Evolutionary conservation across 2,797 vertebrate species (phyloP), one percentile per base, ranked within the genome.

Genomic region (Triplophysa bombifrons): DNA sequence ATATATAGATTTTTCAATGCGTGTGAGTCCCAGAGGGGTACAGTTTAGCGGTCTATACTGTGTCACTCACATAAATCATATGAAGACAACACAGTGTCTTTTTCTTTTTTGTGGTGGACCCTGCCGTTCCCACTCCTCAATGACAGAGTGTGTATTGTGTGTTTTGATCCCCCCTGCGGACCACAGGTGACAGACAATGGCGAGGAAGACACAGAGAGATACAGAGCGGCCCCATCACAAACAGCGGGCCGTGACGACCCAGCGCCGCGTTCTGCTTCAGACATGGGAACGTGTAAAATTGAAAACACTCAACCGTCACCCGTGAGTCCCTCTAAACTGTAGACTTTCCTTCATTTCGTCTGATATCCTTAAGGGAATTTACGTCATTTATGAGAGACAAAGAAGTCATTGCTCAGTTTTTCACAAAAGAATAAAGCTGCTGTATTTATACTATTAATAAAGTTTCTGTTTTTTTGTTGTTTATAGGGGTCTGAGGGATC

Each of bases 211-310:
- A 86, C 84, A 67, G 81, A 85, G 77, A 79, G 27, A 72, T 70
- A 78, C 68, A 70, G 82, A 27, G 92, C 85, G 87, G 91, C 90
- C 80, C 85, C 84, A 6, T 69, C 74, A 78, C 82, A 90, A 85
- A 85, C 84, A 58, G 89, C 91, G 69, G 91, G 88, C 82, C 89
- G 83, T 80, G 87, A 88, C 88, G 91, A 93, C 87, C 94, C 93
- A 61, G 94, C 95, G 89, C 88, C 90, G 84, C 88, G 93, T 88
- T 92, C 91, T 85, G 86, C 93, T 88, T 91, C 87, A 80, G 93
- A 92, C 80, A 92, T 92, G 79, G 94, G 91, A 84, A 92, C 92
- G 89, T 93, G 86, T 85, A 82, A 94, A 88, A 92, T 92, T 88
- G 92, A 90, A 88, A 93, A 92, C 86, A 91, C 91, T 88, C 64